These are phyloP conservation scores for Chunga burmeisteri DNA, from an alignment of 2,113 vertebrate genomes.

Conservation along the genomic window DNA sequence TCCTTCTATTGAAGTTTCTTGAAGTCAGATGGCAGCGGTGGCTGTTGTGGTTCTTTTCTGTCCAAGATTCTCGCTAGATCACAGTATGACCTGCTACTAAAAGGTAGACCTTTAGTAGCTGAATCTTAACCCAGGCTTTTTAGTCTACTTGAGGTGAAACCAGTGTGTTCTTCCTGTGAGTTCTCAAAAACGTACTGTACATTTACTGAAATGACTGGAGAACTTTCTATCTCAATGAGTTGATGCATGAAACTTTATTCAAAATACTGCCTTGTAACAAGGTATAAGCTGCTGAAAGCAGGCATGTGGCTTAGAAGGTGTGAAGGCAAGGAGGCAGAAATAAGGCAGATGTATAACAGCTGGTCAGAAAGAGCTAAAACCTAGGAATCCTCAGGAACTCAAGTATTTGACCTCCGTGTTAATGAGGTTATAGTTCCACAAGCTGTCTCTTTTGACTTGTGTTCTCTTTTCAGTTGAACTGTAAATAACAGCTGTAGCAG, in stretches of 20 bases:
- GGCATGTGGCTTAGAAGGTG: neutral
- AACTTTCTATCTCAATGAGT: neutral
- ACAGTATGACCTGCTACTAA: neutral
- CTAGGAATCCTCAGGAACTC: neutral
- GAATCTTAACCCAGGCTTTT: neutral
- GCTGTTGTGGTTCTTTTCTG: neutral
- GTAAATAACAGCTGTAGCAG: neutral
- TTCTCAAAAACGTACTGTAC: neutral
- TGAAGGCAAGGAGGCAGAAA: neutral
- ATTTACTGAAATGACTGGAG: neutral
- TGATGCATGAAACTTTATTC: neutral
- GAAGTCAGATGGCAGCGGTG: neutral
- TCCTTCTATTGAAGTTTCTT: neutral
- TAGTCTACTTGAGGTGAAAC: neutral
- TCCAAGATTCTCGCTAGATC: neutral
- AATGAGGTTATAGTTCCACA: neutral
- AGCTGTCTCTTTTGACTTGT: neutral
- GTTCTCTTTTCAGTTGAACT: neutral
- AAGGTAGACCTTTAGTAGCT: neutral
- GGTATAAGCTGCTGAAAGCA: neutral
- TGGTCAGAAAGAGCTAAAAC: neutral
- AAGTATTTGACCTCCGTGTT: neutral
- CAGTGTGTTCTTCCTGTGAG: neutral
- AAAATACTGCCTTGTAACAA: neutral
- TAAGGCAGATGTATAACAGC: neutral